phyloP scores from a whole-genome alignment of 2,113 vertebrate species.

The Ciconia stormi region DNA sequence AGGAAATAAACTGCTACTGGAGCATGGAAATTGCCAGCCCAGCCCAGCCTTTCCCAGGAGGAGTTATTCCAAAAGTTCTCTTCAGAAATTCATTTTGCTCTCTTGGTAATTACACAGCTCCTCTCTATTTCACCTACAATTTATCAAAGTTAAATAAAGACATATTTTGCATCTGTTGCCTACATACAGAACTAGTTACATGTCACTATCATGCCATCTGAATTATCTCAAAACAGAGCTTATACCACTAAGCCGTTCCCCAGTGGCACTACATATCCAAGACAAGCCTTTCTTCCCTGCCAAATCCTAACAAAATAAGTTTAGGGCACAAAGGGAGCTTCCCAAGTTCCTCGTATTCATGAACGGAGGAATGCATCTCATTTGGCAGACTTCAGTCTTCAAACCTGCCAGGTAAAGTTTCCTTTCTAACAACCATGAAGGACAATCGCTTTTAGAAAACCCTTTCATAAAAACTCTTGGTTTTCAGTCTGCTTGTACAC shows the following conservation, averaged over 20 bases:
- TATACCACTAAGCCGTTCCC: background rate
- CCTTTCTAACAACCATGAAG: background rate
- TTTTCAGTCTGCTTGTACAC: rapidly evolving
- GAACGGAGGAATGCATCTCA: rapidly evolving
- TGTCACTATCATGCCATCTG: rapidly evolving
- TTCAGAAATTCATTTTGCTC: background rate
- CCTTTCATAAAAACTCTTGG: background rate
- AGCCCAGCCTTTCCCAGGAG: background rate
- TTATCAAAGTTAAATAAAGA: background rate
- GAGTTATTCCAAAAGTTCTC: background rate
- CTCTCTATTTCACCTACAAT: background rate
- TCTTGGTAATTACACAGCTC: background rate
- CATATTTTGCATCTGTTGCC: background rate
- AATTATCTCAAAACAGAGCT: background rate
- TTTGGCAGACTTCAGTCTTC: background rate
- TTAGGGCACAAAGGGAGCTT: background rate
- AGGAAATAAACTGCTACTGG: background rate
- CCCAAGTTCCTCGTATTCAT: background rate
- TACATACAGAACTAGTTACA: background rate
- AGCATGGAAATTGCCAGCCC: background rate
- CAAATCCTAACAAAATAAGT: background rate
- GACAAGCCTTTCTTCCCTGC: background rate
- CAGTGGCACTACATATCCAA: background rate
- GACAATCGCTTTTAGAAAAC: background rate
- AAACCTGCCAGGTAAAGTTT: background rate